Conservation (phyloP, 2,888 invertebrate species). For the Hemicrepidius hirtus region DNA sequence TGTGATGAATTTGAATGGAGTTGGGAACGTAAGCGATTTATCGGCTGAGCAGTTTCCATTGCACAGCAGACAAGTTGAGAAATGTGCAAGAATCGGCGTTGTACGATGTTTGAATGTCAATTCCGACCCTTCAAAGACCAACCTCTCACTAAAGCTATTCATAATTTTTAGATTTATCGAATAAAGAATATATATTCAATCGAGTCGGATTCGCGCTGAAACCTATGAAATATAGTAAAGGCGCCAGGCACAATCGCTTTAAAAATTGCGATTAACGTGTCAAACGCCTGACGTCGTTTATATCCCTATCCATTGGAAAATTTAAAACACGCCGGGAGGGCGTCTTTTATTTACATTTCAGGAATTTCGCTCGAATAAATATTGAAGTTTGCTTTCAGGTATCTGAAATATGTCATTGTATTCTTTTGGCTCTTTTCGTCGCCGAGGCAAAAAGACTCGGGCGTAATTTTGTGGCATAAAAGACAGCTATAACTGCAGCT, state of each 20-base stretch:
- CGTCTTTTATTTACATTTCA: constrained; percentile 53
- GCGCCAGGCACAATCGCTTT: constrained; percentile 37
- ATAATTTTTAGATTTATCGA: constrained; percentile 60
- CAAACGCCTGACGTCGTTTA: constrained; percentile 62
- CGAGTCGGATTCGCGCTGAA: constrained; percentile 39
- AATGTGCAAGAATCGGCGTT: constrained; percentile 56
- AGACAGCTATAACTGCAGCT: constrained; percentile 24
- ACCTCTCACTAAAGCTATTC: constrained; percentile 52
- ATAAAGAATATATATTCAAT: constrained; percentile 49
- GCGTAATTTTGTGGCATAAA: constrained; percentile 40
- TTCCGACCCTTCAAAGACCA: constrained; percentile 52
- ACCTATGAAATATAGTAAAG: constrained; percentile 37
- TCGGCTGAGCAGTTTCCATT: constrained; percentile 56
- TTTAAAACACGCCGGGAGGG: constrained; percentile 57
- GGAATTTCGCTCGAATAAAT: constrained; percentile 57
- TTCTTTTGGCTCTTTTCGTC: constrained; percentile 45
- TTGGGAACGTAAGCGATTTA: constrained; percentile 58
- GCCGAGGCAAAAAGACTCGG: constrained; percentile 30
- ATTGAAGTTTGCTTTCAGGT: constrained; percentile 57
- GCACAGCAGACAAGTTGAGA: constrained; percentile 55
- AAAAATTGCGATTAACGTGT: constrained; percentile 62
- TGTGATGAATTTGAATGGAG: constrained; percentile 56
- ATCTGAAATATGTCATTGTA: constrained; percentile 53
- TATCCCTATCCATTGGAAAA: constrained; percentile 53
- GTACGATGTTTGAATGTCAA: constrained; percentile 56